phyloP scores from a whole-genome alignment of 2,888 invertebrate genomes.

The Platycnemis pennipes region DNA sequence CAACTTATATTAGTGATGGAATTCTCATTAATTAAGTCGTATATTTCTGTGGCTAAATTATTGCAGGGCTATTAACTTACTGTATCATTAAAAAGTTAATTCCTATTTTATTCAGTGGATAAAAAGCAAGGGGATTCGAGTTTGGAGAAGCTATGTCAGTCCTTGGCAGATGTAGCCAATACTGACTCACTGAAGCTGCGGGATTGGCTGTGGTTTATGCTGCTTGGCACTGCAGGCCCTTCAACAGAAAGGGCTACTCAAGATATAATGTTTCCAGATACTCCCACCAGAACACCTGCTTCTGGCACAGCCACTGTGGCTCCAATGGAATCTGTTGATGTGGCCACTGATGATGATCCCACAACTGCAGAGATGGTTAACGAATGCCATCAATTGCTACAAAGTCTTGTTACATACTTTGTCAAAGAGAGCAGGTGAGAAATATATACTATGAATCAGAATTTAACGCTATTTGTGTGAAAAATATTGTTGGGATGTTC shows the following conservation, averaged over 20 bases:
- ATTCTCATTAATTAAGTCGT: too few relatives aligned
- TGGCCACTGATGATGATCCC: constrained; percentile 71
- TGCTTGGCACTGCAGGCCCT: constrained; percentile 80
- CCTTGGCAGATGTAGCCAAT: constrained; percentile 84
- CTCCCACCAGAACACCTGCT: background rate
- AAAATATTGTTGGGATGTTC: too few relatives aligned
- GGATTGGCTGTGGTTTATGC: constrained; percentile 81
- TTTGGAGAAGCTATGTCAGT: constrained; percentile 85
- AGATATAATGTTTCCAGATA: constrained; percentile 57
- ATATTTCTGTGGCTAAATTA: too few relatives aligned
- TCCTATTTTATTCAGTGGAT: constrained; percentile 79
- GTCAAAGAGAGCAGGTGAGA: constrained; percentile 83
- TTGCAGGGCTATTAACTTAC: too few relatives aligned
- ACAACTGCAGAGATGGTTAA: constrained; percentile 79
- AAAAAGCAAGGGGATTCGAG: constrained; percentile 83
- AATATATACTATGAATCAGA: background rate
- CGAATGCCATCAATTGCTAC: constrained; percentile 86
- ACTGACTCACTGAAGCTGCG: constrained; percentile 85
- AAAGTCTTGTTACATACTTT: constrained; percentile 86
- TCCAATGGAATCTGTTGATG: constrained; percentile 70
- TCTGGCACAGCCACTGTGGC: constrained; percentile 76
- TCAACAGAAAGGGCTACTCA: constrained; percentile 20
- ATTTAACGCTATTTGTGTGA: too few relatives aligned
- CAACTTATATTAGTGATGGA: too few relatives aligned
- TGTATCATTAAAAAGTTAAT: too few relatives aligned